Evolutionary conservation across 30 jellyfish, hydroid and myxozoan species (phyloP), one percentile per base, ranked within the genome.

Genomic region (Turritopsis dohrnii): DNA sequence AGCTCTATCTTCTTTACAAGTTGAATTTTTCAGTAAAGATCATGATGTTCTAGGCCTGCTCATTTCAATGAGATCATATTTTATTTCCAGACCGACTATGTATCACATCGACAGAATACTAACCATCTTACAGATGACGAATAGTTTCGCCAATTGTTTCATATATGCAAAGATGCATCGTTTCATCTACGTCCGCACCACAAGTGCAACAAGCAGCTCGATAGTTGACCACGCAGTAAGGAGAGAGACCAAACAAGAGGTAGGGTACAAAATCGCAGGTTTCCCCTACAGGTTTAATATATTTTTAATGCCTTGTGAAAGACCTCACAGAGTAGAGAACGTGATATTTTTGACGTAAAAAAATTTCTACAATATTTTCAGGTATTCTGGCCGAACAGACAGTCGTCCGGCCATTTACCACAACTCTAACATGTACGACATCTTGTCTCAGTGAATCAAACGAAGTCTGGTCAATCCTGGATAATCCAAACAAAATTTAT

Each of bases 101-200:
- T 69, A 26, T 18, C 84, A 82, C 31, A 41, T 82, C 23, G 89
- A 82, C 71, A 54, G 84, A 65, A 25, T 82, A 0, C 28, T 82
- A 31, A 24, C 86, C 23, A 30, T 71, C 19, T 1, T 82, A 5
- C 89, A 82, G 71, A 82, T 82, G 89, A 65, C 89, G 26, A 82
- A 82, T 71, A 21, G 86, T 18, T 82, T 82, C 66, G 89, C 89
- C 21, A 82, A 82, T n/a, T 82, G 86, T 52, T 82, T 82, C 84
- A 82, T 82, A 23, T 82, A 82, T 53, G 84, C 89, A 29, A 82
- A 82, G 73, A 82, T 82, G 74, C 89, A 66, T 28, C 85, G 53
- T 9, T 71, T 65, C 52, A n/a, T 82, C 24, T 74, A 54, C 31
- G 18, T 26, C 71, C 87, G 87, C 28, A 21, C 85, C 20, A 77